phyloP scores from a whole-genome alignment of 2,888 invertebrate genomes.

The Formica aserva region DNA sequence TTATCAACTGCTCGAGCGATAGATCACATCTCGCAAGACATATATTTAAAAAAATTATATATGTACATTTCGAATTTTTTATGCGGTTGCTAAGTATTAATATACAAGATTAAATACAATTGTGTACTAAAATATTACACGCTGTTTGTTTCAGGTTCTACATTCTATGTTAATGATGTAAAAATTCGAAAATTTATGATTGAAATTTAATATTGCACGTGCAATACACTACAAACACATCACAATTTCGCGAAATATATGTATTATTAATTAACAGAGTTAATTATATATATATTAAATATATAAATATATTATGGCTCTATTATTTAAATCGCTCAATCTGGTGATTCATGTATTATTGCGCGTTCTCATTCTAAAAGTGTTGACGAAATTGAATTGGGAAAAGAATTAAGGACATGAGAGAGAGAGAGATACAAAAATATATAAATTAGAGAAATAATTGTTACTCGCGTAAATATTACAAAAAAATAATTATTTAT shows the following conservation, averaged over 20 bases:
- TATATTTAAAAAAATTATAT: neutral
- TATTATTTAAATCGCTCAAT: neutral
- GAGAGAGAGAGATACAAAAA: neutral
- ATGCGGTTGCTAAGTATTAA: neutral
- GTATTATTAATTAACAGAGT: neutral
- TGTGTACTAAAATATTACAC: neutral
- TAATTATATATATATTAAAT: no score
- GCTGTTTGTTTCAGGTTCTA: neutral
- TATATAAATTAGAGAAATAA: conserved; percentile 25
- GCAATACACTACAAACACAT: neutral
- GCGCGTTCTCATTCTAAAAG: neutral
- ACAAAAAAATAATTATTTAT: conserved; percentile 3
- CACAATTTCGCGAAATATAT: neutral
- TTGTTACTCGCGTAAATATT: neutral
- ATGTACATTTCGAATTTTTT: neutral
- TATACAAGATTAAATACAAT: neutral
- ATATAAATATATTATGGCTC: no score
- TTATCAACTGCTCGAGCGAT: neutral
- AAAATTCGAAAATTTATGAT: neutral
- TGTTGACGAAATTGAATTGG: neutral
- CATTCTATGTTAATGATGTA: neutral
- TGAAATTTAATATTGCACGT: neutral
- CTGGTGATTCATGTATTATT: neutral
- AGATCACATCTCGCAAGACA: neutral
- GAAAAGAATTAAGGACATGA: neutral